phyloP scores from a whole-genome alignment of 2,113 vertebrate genomes.

The Lagopus leucura region DNA sequence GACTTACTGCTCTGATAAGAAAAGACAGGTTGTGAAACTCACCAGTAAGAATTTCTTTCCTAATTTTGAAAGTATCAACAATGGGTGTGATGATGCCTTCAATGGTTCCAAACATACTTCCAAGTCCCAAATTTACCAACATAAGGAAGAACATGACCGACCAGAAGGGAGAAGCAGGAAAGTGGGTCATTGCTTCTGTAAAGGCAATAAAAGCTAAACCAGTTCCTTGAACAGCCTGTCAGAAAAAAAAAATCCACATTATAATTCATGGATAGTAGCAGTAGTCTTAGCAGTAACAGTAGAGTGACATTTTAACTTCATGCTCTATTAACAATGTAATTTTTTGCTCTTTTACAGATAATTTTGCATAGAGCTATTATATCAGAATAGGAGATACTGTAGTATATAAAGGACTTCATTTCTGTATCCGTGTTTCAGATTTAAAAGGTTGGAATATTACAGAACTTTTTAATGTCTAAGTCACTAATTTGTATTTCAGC shows the following conservation, averaged over 20 bases:
- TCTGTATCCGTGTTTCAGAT: background rate
- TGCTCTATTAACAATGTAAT: background rate
- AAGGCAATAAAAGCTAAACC: slow-evolving; percentile 98
- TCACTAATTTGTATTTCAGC: background rate
- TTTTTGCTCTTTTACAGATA: background rate
- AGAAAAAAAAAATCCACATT: background rate
- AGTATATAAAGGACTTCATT: background rate
- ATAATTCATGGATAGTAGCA: background rate
- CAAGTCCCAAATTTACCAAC: slow-evolving; percentile 94
- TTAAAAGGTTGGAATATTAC: background rate
- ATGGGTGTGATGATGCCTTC: slow-evolving; percentile 96
- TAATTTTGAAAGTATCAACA: slow-evolving; percentile 94
- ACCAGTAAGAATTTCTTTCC: slow-evolving; percentile 94
- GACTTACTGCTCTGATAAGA: background rate
- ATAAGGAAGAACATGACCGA: slow-evolving; percentile 99
- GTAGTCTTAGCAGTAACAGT: background rate
- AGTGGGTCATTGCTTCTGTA: slow-evolving; percentile 98
- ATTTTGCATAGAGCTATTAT: background rate
- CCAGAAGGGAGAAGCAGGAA: slow-evolving; percentile 97
- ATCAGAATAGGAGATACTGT: background rate
- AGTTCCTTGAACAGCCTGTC: slow-evolving; percentile 93
- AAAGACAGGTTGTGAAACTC: slow-evolving; percentile 46
- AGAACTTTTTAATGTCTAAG: background rate
- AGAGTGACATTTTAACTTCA: background rate
- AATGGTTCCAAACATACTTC: slow-evolving; percentile 98